Percentiles rank a stretch among this genome's conserved stretches.
Evolutionary conservation across 2,797 vertebrate genomes (phyloP).

Genomic region (Pseudochirops cupreus): DNA sequence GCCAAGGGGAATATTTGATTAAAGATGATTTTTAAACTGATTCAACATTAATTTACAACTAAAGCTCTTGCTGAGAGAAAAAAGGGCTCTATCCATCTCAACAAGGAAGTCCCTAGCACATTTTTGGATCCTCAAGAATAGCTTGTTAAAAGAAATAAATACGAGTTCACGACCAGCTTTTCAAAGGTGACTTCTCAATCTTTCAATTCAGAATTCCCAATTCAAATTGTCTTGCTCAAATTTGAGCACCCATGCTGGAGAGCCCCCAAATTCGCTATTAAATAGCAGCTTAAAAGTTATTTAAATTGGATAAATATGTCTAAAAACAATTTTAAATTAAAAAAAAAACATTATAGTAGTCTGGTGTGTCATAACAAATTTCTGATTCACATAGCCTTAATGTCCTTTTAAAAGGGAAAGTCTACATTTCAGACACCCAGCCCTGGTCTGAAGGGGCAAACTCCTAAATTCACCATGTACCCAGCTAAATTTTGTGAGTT

Average conservation of each 20-base stretch:
- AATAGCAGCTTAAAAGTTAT: slow-evolving; percentile 78
- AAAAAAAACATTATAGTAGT: not conserved
- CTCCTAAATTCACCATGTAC: not conserved
- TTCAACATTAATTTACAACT: slow-evolving; percentile 77
- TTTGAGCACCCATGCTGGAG: slow-evolving; percentile 60
- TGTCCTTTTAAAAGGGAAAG: slow-evolving; percentile 39
- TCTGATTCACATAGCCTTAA: slow-evolving; percentile 14
- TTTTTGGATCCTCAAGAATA: slow-evolving; percentile 66
- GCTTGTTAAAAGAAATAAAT: slow-evolving; percentile 76
- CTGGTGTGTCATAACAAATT: not conserved
- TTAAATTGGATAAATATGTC: slow-evolving; percentile 81
- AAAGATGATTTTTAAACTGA: slow-evolving; percentile 67
- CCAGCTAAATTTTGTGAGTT: not conserved
- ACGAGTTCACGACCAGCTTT: slow-evolving; percentile 63
- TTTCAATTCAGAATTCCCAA: slow-evolving; percentile 60
- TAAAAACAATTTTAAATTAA: slow-evolving; percentile 78
- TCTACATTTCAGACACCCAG: slow-evolving; percentile 45
- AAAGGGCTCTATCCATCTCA: slow-evolving; percentile 76
- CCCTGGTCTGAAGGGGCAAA: slow-evolving; percentile 37
- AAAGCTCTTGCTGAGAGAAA: slow-evolving; percentile 72
- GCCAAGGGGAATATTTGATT: slow-evolving; percentile 65
- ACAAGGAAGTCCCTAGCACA: slow-evolving; percentile 67
- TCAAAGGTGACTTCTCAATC: slow-evolving; percentile 52
- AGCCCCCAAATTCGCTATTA: slow-evolving; percentile 61
- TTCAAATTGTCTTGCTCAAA: slow-evolving; percentile 76